Conservation (phyloP, 2,797 vertebrate genomes). For the Sebastes oblongus region DNA sequence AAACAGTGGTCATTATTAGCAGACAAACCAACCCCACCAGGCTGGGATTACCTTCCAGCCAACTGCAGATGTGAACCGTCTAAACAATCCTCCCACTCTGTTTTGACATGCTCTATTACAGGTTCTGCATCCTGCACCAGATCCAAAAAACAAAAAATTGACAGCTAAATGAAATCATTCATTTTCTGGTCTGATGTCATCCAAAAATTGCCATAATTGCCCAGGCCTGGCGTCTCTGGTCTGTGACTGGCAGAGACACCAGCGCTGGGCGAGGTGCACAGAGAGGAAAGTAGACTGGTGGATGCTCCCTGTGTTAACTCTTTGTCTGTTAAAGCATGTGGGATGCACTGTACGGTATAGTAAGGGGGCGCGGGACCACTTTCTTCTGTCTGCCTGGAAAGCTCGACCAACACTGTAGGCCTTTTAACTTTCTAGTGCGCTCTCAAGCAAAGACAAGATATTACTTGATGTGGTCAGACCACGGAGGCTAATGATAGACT, state of each 20-base stretch:
- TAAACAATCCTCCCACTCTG: conserved; percentile 71
- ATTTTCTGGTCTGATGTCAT: conserved; percentile 85
- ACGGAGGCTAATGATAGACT: conserved; percentile 77
- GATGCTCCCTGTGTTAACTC: conserved; percentile 49
- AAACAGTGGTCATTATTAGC: conserved; percentile 76
- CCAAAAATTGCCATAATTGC: conserved; percentile 81
- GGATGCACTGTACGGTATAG: neutral
- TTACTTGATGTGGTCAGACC: conserved; percentile 77
- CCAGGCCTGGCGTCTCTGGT: conserved; percentile 75
- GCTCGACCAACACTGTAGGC: conserved; percentile 31
- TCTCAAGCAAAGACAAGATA: conserved; percentile 59
- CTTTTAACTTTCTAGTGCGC: conserved; percentile 55
- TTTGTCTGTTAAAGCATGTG: conserved; percentile 49
- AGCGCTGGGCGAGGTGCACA: conserved; percentile 64
- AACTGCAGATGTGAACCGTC: conserved; percentile 67
- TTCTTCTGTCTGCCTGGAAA: conserved; percentile 57
- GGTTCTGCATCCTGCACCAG: conserved; percentile 63
- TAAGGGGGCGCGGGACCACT: conserved; percentile 44
- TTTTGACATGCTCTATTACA: conserved; percentile 79
- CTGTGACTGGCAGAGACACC: conserved; percentile 74
- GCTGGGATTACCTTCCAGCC: conserved; percentile 68
- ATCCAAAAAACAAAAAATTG: conserved; percentile 59
- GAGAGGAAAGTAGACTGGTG: conserved; percentile 52
- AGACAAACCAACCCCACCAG: conserved; percentile 59
- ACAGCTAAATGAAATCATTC: conserved; percentile 81